Conservation (phyloP, 2,113 vertebrate species). For the Parus major region DNA sequence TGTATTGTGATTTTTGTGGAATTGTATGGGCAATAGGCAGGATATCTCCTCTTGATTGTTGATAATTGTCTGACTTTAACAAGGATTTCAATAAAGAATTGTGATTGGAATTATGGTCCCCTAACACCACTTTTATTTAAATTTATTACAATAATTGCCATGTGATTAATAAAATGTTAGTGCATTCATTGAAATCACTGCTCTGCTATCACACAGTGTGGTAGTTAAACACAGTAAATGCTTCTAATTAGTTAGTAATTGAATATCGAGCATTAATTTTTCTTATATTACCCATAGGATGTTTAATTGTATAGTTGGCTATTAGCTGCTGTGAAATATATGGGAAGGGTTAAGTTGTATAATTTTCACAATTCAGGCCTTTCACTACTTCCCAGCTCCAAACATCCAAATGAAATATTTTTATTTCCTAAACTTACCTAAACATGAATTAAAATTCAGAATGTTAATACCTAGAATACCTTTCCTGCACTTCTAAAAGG, state of each 20-base stretch:
- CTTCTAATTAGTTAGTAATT: slow-evolving; percentile 40
- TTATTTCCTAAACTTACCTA: not conserved
- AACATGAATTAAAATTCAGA: not conserved
- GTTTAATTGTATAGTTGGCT: not conserved
- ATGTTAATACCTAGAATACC: not conserved
- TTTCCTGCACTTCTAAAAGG: not conserved
- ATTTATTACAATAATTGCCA: slow-evolving; percentile 18
- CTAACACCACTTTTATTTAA: not conserved
- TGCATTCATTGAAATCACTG: not conserved
- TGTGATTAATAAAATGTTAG: slow-evolving; percentile 46
- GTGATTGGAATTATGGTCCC: slow-evolving; percentile 9
- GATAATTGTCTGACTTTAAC: not conserved
- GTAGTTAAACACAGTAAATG: slow-evolving; percentile 47
- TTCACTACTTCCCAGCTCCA: not conserved
- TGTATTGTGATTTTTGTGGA: not conserved
- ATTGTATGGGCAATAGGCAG: fast-evolving
- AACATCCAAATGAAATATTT: not conserved
- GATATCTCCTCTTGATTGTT: not conserved
- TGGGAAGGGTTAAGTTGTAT: not conserved
- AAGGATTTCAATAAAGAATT: slow-evolving; percentile 4
- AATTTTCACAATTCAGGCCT: not conserved
- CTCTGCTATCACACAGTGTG: not conserved
- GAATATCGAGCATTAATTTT: slow-evolving; percentile 1
- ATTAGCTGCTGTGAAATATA: slow-evolving; percentile 1
- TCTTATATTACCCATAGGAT: not conserved